Base-by-base conservation (phyloP, 2,888 invertebrate genomes). In the Ferdinandea cuprea region DNA sequence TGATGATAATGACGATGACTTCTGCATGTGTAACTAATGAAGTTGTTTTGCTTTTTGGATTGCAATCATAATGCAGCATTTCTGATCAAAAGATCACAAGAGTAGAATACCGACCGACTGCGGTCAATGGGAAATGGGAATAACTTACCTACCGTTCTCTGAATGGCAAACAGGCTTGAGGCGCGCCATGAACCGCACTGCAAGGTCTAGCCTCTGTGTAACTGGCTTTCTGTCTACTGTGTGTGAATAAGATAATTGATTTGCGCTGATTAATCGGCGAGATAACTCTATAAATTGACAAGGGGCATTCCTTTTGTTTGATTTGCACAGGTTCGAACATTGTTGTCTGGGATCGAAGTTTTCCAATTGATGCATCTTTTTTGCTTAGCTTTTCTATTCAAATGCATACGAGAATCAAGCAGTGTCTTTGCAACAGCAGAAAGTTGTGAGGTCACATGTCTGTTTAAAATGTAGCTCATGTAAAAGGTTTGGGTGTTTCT, bases 21-120 rank as follows among this genome's bases (percentile, higher is more conserved):
- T 58, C 78, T 68, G 83, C 72, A 66, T 72, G 66, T 81, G 77
- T 50, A 63, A 66, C 78, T 83, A 78, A 83, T 83, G 68, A 78
- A 83, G 78, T 78, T 83, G 78, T 78, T 78, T 72, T 73, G 59
- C 78, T 72, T 59, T 61, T 61, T 35, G 72, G 52, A 68, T 63
- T 77, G 56, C 63, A 73, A 68, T 83, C 72, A 83, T 83, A 83
- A 78, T 66, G 72, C 83, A 37, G 61, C 19, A 61, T 66, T 58
- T 56, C 56, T 44, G 78, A 83, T 83, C 66, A 63, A 77, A 83
- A 77, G 77, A 77, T 71, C 61, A 52, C 13, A 30, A 15, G 15
- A 44, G 17, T 11, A 25, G 52, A 66, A 65, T 52, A 46, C 73
- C 72, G 58, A 30, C 35, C 46, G 30, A 2, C 21, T 42, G 15